Conservation (phyloP, 2,888 invertebrate species). For the Frankliniella fusca region DNA sequence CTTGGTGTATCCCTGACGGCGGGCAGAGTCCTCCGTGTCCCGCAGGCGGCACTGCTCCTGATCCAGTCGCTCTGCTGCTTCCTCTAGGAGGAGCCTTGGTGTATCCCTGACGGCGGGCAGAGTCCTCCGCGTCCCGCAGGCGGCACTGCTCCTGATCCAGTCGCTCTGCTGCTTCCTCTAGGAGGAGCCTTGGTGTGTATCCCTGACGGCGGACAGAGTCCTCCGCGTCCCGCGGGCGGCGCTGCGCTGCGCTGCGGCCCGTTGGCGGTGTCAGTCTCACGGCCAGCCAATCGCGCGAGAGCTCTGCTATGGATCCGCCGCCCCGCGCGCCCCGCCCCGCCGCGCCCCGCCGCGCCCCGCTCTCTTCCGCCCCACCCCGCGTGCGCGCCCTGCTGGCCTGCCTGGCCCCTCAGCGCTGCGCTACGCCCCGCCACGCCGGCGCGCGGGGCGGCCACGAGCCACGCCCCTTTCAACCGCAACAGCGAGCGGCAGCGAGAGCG, state of each 20-base stretch:
- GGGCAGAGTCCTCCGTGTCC: too few species aligned
- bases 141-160: too few species aligned
- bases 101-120: too few species aligned
- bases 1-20: too few species aligned
- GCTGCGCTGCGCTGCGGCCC: neutral
- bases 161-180: too few species aligned
- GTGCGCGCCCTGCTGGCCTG: neutral
- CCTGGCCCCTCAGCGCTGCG: neutral
- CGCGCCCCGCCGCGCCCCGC: neutral
- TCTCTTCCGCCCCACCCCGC: neutral
- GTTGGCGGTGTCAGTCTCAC: conserved; percentile 24
- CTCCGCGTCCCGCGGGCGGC: neutral
- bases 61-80: too few species aligned
- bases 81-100: too few species aligned
- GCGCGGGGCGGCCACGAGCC: neutral
- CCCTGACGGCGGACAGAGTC: too few species aligned
- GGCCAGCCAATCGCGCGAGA: conserved; percentile 14
- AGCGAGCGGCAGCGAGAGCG: neutral
- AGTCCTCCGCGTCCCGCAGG: too few species aligned
- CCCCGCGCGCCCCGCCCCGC: conserved; percentile 11
- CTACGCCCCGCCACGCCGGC: neutral
- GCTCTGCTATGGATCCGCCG: conserved; percentile 16
- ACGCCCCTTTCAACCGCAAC: conserved; percentile 11
- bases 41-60: too few species aligned
- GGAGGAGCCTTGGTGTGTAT: too few species aligned